phyloP scores from a whole-genome alignment of 2,888 invertebrate genomes.

The Andrena minutula region DNA sequence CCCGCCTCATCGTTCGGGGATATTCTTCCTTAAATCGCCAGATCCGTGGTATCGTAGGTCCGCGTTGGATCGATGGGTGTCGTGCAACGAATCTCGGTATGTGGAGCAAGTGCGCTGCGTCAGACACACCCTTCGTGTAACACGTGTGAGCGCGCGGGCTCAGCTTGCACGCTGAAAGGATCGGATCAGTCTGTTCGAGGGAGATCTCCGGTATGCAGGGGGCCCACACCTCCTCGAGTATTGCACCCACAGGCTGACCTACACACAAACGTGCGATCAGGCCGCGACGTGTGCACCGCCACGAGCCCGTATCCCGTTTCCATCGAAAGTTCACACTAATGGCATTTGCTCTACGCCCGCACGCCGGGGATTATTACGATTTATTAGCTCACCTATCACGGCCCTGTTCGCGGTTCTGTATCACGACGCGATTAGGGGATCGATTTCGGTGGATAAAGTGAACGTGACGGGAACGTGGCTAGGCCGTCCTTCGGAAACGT shows the following conservation, averaged over 20 bases:
- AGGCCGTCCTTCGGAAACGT: neutral
- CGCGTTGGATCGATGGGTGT: neutral
- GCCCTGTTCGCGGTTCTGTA: conserved; percentile 71
- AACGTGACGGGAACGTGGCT: conserved; percentile 12
- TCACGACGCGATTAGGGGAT: conserved; percentile 54
- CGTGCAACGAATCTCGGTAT: conserved; percentile 24
- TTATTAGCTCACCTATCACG: conserved; percentile 77
- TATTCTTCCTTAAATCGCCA: neutral
- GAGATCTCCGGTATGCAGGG: conserved; percentile 74
- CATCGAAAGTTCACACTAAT: conserved; percentile 82
- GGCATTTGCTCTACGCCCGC: conserved; percentile 76
- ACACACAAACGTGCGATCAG: conserved; percentile 70
- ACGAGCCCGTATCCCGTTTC: conserved; percentile 72
- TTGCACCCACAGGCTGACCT: conserved; percentile 76
- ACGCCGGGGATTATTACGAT: conserved; percentile 75
- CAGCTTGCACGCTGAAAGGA: conserved; percentile 58
- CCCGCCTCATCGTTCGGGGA: neutral
- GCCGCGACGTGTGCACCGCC: conserved; percentile 47
- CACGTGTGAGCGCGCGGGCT: conserved; percentile 43
- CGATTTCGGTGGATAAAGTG: conserved; percentile 27
- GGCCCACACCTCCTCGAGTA: conserved; percentile 71
- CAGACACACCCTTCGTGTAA: conserved; percentile 45
- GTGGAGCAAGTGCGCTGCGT: conserved; percentile 54
- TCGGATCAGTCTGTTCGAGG: conserved; percentile 61
- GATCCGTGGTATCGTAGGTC: no score